phyloP scores from a whole-genome alignment of 2,888 invertebrate species.

The Theretra japonica region DNA sequence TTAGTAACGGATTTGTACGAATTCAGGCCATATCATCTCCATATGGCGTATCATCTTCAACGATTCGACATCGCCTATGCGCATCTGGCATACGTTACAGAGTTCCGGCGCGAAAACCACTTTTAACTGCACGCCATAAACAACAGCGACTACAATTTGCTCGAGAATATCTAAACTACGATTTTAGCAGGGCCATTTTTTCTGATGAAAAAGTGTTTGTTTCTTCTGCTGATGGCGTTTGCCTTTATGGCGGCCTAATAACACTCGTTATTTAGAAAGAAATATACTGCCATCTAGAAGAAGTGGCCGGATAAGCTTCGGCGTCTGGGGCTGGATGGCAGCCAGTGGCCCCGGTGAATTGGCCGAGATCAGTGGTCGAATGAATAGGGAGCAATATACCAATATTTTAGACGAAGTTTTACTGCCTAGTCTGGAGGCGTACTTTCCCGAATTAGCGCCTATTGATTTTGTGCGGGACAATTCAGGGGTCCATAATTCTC shows the following conservation, averaged over 20 bases:
- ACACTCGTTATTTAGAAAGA: not conserved
- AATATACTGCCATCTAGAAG: not conserved
- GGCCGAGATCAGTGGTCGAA: not conserved
- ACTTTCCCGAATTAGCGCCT: not conserved
- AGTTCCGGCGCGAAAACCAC: no score
- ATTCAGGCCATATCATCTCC: no score
- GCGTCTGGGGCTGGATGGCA: not conserved
- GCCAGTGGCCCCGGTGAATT: not conserved
- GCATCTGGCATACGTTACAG: no score
- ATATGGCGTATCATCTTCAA: no score
- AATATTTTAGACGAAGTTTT: not conserved
- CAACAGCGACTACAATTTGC: no score
- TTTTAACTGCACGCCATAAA: no score
- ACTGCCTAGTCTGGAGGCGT: not conserved
- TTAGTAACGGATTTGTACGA: no score
- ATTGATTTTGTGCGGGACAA: not conserved
- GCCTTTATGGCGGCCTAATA: conserved; percentile 1
- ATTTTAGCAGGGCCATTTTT: no score
- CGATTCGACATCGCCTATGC: no score
- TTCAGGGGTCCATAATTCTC: not conserved
- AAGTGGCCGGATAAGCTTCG: not conserved
- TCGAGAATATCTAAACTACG: no score
- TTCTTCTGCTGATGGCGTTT: not conserved
- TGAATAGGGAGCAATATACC: not conserved
- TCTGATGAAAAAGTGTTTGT: no score